phyloP scores from a whole-genome alignment of 2,797 vertebrate genomes.

The Rhinogobio ventralis region DNA sequence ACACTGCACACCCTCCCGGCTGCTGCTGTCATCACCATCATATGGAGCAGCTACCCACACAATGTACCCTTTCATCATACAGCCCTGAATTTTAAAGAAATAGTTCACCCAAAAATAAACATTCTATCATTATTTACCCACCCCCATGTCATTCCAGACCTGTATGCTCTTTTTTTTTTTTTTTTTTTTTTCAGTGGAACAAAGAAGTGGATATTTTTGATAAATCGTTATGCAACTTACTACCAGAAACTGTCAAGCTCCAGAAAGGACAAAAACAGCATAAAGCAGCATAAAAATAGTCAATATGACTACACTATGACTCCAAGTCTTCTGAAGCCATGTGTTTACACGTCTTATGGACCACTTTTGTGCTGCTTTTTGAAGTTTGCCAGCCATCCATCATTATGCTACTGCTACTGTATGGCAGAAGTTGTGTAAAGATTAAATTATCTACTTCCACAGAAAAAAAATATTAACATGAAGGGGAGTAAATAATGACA shows the following conservation, averaged over 20 bases:
- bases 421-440: neutral
- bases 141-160: slow-evolving; percentile 19
- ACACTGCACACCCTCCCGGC: neutral
- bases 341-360: neutral
- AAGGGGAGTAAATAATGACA: too few relatives aligned
- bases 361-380: neutral
- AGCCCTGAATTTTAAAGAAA: slow-evolving; percentile 35
- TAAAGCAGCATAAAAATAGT: neutral
- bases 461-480: too few relatives aligned
- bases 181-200: too few relatives aligned
- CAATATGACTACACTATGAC: neutral
- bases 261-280: neutral
- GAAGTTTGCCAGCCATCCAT: neutral
- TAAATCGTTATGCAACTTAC: neutral
- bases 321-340: neutral
- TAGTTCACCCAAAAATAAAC: slow-evolving; percentile 14
- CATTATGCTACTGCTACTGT: neutral
- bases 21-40: slow-evolving; percentile 54
- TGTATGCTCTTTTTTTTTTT: neutral
- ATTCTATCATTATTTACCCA: slow-evolving; percentile 12
- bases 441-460: neutral
- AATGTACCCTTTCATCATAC: slow-evolving; percentile 18
- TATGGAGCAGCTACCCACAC: slow-evolving; percentile 51
- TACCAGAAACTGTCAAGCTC: neutral
- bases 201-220: slow-evolving; percentile 11